These are phyloP conservation scores for Dasyornis broadbenti DNA, from an alignment of 2,113 vertebrate species.

Conservation along the genomic window DNA sequence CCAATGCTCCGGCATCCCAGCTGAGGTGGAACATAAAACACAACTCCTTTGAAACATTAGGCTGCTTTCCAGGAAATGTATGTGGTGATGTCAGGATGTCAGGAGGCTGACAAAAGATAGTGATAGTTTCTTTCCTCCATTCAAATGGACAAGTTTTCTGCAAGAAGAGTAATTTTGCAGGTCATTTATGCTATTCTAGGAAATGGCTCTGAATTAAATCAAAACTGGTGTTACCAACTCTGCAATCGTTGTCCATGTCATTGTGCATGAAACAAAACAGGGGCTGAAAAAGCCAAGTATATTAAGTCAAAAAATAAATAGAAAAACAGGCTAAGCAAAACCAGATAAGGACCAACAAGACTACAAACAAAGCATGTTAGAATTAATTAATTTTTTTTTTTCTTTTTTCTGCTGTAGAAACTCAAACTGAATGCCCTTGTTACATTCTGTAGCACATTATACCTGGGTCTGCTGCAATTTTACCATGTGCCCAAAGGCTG, in stretches of 20 bases:
- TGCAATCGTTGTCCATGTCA: background rate
- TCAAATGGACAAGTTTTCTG: background rate
- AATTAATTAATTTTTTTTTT: background rate
- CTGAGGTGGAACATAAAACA: background rate
- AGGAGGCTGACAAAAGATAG: background rate
- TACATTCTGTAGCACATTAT: background rate
- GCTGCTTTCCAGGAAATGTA: background rate
- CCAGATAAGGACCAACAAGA: background rate
- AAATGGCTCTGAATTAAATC: background rate
- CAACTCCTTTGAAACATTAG: background rate
- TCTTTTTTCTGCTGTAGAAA: background rate
- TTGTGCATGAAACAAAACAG: background rate
- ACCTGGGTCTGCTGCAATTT: background rate
- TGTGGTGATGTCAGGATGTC: background rate
- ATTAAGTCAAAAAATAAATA: background rate
- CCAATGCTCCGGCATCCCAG: background rate
- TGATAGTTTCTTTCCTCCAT: background rate
- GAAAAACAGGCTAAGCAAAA: background rate
- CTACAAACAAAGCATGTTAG: background rate
- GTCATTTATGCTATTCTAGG: background rate
- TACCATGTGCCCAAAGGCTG: accelerated
- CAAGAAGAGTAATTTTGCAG: background rate
- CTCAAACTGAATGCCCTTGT: accelerated
- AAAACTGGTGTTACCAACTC: background rate
- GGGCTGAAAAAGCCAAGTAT: background rate